Conservation (phyloP, 2,113 vertebrate species). For the Symphodus melops region DNA sequence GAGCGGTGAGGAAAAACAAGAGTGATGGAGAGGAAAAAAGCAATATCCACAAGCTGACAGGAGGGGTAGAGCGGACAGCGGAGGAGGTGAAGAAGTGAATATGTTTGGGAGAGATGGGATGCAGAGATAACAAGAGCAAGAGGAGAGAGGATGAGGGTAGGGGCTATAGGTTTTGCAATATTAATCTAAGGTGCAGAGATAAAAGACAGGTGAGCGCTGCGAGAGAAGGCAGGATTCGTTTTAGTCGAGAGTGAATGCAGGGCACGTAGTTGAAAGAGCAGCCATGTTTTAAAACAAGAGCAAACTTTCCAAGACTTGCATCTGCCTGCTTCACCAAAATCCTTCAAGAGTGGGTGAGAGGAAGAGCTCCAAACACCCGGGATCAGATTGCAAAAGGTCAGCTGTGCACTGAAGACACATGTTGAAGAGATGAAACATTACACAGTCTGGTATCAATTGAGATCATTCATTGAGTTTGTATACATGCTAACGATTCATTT, state of each 20-base stretch:
- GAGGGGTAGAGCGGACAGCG: conserved; percentile 18
- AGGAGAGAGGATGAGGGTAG: conserved; percentile 47
- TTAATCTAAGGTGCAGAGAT: conserved; percentile 66
- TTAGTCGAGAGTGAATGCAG: conserved; percentile 44
- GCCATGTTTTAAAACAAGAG: conserved; percentile 54
- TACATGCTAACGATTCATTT: background rate
- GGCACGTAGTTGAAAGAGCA: conserved; percentile 41
- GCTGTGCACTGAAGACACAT: conserved; percentile 21
- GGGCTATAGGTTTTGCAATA: conserved; percentile 67
- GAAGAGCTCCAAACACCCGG: conserved; percentile 31
- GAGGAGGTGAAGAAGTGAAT: conserved; percentile 27
- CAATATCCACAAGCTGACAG: background rate
- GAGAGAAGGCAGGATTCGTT: conserved; percentile 59
- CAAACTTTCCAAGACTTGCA: conserved; percentile 52
- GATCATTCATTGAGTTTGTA: conserved; percentile 18
- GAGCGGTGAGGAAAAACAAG: conserved; percentile 66
- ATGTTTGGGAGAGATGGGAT: conserved; percentile 55
- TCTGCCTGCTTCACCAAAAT: conserved; percentile 37
- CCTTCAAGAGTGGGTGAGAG: conserved; percentile 32
- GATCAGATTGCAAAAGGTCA: conserved; percentile 43
- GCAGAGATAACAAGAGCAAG: conserved; percentile 57
- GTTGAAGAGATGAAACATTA: conserved; percentile 48
- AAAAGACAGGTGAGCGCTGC: conserved; percentile 62
- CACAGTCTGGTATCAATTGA: conserved; percentile 30
- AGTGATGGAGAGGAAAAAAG: conserved; percentile 46